These are phyloP conservation scores for Morinoia aosen DNA, from an alignment of 2,888 invertebrate genomes.

Conservation along the genomic window DNA sequence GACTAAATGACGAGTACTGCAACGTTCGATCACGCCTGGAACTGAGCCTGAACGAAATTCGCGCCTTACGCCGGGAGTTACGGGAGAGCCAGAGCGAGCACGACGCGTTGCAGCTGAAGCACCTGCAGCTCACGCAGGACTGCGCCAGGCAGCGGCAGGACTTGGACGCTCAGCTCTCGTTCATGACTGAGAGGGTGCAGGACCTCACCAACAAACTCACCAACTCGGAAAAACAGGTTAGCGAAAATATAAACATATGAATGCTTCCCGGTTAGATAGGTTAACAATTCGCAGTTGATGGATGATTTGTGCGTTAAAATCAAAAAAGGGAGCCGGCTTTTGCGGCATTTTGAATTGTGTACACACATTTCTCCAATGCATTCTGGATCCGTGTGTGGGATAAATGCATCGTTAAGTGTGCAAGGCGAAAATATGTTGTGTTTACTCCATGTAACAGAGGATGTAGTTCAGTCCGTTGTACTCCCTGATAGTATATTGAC, in stretches of 20 bases:
- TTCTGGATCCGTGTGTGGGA: neutral
- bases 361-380: too few species aligned
- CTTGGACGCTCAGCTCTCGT: conserved; percentile 78
- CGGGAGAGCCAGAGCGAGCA: conserved; percentile 85
- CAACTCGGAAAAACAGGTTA: conserved; percentile 84
- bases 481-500: too few species aligned
- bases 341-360: neutral
- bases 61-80: conserved; percentile 85
- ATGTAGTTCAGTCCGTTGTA: neutral
- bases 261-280: too few species aligned
- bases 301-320: neutral
- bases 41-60: conserved; percentile 86
- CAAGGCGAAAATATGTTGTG: neutral
- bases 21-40: conserved; percentile 84
- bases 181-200: conserved; percentile 84
- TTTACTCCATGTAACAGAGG: neutral
- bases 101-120: conserved; percentile 85
- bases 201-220: conserved; percentile 86
- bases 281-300: too few species aligned
- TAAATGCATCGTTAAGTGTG: neutral
- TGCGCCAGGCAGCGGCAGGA: conserved; percentile 77
- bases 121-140: conserved; percentile 82
- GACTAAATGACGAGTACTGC: conserved; percentile 84
- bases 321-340: neutral
- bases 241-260: neutral